These are phyloP conservation scores for Anolis sagrei DNA, from an alignment of 2,113 vertebrate species.

Conservation along the genomic window DNA sequence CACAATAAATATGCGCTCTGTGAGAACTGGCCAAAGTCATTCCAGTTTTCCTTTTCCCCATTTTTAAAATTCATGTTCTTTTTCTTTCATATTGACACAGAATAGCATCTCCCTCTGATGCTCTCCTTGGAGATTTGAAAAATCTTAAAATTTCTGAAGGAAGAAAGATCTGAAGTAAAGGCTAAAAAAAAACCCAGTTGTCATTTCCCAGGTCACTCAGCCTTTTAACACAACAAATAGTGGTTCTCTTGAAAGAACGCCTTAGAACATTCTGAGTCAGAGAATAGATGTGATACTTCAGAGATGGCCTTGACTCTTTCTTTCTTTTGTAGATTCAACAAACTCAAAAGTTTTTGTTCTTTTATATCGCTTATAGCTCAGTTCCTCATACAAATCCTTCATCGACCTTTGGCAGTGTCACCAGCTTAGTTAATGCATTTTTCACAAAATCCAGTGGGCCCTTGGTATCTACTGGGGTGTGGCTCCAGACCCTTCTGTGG, in stretches of 20 bases:
- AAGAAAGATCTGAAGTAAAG: not conserved
- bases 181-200: not conserved
- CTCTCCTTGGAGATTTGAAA: not conserved
- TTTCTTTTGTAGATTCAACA: slow-evolving; percentile 26
- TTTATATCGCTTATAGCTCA: slow-evolving; percentile 10
- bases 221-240: not conserved
- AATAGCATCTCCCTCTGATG: not conserved
- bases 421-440: not conserved
- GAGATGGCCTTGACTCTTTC: slow-evolving; percentile 17
- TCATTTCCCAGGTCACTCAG: slow-evolving; percentile 19
- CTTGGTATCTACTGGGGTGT: no score
- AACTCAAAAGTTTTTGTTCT: not conserved
- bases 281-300: not conserved
- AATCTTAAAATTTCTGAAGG: slow-evolving; percentile 6
- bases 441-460: not conserved
- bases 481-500: no score
- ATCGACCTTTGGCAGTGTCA: slow-evolving; percentile 20
- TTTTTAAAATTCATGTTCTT: no score
- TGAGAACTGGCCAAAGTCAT: not conserved
- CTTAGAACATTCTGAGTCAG: slow-evolving; percentile 21
- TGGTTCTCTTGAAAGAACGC: not conserved
- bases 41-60: not conserved
- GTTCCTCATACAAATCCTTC: not conserved
- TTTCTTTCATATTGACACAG: not conserved
- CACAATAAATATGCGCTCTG: not conserved